phyloP scores from a whole-genome alignment of 2,797 vertebrate genomes.

The Cuniculus paca region DNA sequence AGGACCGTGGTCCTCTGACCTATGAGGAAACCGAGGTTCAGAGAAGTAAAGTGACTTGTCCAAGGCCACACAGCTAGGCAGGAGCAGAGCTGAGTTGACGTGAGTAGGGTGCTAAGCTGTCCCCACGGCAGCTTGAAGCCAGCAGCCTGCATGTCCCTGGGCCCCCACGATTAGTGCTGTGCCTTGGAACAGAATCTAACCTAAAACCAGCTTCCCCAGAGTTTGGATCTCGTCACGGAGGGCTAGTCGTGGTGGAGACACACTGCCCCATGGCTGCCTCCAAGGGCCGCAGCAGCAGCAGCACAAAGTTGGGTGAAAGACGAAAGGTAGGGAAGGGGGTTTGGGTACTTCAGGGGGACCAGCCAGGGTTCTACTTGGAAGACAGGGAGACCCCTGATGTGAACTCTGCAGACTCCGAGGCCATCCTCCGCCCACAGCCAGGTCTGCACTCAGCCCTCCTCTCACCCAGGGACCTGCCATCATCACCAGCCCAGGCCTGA shows the following conservation, averaged over 20 bases:
- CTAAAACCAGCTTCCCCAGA: background rate
- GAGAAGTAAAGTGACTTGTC: background rate
- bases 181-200: background rate
- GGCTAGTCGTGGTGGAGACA: background rate
- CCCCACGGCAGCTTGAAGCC: background rate
- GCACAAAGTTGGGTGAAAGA: background rate
- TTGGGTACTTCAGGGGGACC: background rate
- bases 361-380: background rate
- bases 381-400: rapidly evolving
- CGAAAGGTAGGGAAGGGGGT: background rate
- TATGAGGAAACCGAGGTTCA: background rate
- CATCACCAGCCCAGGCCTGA: background rate
- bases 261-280: background rate
- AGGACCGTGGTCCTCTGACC: background rate
- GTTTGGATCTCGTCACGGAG: background rate
- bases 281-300: too few relatives aligned
- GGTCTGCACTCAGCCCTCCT: background rate
- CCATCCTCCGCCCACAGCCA: background rate
- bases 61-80: background rate
- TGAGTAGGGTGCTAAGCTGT: rapidly evolving
- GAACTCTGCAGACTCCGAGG: background rate
- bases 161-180: background rate
- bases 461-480: rapidly evolving
- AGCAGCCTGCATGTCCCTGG: background rate
- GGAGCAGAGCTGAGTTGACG: rapidly evolving